A percentile compares a stretch with the other conserved stretches of the same genome.
phyloP scores from a whole-genome alignment of 2,888 invertebrate genomes.

The Amitus sp. region DNA sequence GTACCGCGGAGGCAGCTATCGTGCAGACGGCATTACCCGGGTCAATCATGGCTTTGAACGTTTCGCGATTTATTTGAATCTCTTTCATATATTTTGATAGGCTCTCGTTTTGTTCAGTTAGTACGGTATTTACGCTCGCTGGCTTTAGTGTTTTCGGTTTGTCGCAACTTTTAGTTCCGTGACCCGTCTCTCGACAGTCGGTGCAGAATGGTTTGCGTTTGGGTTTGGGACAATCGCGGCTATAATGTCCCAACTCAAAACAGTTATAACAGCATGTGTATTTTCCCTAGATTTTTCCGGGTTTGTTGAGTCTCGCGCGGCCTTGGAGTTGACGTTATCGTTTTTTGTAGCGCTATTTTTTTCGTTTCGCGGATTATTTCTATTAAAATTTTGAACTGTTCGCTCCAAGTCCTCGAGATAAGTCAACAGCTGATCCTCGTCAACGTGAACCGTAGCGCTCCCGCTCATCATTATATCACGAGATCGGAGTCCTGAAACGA shows the following conservation, averaged over 20 bases:
- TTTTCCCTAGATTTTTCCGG: not conserved
- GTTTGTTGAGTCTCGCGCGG: not conserved
- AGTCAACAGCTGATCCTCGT: constrained; percentile 12
- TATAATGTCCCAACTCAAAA: constrained; percentile 15
- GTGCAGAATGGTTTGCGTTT: not conserved
- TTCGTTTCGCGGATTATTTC: not conserved
- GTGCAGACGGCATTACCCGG: constrained; percentile 37
- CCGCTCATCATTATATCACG: constrained; percentile 17
- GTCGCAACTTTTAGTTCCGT: constrained; percentile 1
- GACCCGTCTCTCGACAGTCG: not conserved
- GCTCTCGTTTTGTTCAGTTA: not conserved
- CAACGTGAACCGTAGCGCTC: not conserved
- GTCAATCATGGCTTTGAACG: constrained; percentile 27
- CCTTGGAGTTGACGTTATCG: too few relatives aligned
- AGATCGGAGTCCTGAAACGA: constrained; percentile 18
- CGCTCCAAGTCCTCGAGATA: constrained; percentile 4
- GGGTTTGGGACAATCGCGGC: constrained; percentile 10
- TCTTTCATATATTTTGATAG: constrained; percentile 11
- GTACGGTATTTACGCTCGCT: not conserved
- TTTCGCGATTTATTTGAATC: not conserved
- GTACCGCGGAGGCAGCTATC: constrained; percentile 25
- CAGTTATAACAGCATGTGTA: constrained; percentile 8
- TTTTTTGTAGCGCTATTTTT: not conserved
- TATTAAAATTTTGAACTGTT: not conserved
- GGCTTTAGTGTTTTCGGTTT: constrained; percentile 4